Evolutionary conservation across 1,140 invertebrate genomes (phyloP).

Genomic region (Drosophila santomea): DNA sequence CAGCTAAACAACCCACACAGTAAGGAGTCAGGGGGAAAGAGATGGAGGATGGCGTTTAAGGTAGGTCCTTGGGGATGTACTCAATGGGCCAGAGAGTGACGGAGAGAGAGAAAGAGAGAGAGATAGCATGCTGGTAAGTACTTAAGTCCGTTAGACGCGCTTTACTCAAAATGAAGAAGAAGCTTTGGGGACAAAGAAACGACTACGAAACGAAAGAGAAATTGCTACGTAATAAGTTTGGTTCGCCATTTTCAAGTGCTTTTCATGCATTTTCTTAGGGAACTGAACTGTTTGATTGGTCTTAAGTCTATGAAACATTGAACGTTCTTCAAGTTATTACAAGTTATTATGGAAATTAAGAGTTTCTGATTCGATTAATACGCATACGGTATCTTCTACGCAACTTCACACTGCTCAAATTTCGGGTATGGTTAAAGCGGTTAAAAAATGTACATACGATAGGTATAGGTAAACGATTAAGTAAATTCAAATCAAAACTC

Average conservation of each 20-base stretch:
- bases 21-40: constrained; percentile 11
- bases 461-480: constrained; percentile 41
- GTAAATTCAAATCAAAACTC: constrained; percentile 29
- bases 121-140: constrained; percentile 65
- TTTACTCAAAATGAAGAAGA: constrained; percentile 69
- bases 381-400: constrained; percentile 59
- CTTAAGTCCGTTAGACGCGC: constrained; percentile 67
- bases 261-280: constrained; percentile 74
- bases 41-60: constrained; percentile 6
- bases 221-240: constrained; percentile 74
- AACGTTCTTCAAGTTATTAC: constrained; percentile 52
- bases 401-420: constrained; percentile 50
- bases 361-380: constrained; percentile 59
- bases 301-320: constrained; percentile 45
- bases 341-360: constrained; percentile 39
- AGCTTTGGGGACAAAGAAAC: constrained; percentile 72
- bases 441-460: constrained; percentile 73
- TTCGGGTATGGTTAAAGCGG: constrained; percentile 60
- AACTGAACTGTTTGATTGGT: constrained; percentile 30
- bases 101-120: constrained; percentile 17
- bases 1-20: constrained; percentile 55
- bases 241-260: constrained; percentile 79
- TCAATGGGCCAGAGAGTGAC: constrained; percentile 17
- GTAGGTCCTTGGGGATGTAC: constrained; percentile 27
- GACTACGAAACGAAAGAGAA: constrained; percentile 74